Percentiles rank a stretch among this genome's conserved stretches.
Evolutionary conservation across 2,797 vertebrate species (phyloP).

Genomic region (Sebastes alutus): DNA sequence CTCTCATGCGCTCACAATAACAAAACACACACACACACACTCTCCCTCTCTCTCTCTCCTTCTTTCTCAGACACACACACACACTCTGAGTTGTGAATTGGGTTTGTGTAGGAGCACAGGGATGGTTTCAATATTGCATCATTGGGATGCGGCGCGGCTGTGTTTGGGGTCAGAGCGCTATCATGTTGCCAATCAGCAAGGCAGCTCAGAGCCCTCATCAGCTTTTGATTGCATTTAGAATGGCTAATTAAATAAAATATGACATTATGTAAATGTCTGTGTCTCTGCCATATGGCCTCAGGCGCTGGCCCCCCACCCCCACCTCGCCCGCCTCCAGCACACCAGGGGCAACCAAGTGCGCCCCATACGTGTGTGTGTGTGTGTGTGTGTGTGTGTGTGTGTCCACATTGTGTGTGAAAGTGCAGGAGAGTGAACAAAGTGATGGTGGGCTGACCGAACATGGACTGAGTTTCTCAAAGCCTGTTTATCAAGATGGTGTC

Average conservation of each 20-base stretch:
- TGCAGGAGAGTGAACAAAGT: constrained; percentile 10
- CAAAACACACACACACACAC: constrained; percentile 21
- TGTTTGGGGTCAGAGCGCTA: constrained; percentile 76
- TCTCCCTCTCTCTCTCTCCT: neutral
- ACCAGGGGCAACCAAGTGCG: constrained; percentile 56
- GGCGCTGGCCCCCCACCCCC: constrained; percentile 53
- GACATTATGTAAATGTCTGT: constrained; percentile 84
- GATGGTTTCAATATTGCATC: constrained; percentile 71
- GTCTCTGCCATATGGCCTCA: constrained; percentile 77
- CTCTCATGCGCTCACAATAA: constrained; percentile 4
- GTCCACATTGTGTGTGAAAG: constrained; percentile 1
- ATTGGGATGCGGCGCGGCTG: constrained; percentile 66
- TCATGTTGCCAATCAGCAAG: constrained; percentile 80
- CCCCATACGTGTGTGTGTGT: neutral
- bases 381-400: neutral
- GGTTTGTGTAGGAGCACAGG: constrained; percentile 47
- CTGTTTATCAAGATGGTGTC: neutral
- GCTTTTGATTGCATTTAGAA: constrained; percentile 83
- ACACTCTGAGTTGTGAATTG: constrained; percentile 45
- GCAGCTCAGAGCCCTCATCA: constrained; percentile 75
- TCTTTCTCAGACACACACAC: neutral
- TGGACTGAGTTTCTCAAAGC: neutral
- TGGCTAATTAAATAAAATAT: constrained; percentile 86
- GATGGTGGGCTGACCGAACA: constrained; percentile 10
- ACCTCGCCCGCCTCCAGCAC: constrained; percentile 54